Evolutionary conservation across 2,113 vertebrate genomes (phyloP).

Genomic region (Alouatta palliata): DNA sequence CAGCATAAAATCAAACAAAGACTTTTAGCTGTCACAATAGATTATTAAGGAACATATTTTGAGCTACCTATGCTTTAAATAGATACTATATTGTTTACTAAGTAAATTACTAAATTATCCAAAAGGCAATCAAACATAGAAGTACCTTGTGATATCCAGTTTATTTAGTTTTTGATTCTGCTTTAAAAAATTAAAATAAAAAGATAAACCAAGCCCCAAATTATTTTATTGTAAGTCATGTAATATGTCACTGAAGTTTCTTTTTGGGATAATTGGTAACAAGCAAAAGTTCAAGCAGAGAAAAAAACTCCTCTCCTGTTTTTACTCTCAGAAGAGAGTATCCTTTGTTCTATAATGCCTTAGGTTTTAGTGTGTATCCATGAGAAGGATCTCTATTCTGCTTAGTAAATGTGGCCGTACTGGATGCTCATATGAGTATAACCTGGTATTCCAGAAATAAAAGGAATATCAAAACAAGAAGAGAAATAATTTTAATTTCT

Average conservation of each 20-base stretch:
- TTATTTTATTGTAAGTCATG: background rate
- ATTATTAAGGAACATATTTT: background rate
- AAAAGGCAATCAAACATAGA: background rate
- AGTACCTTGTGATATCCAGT: background rate
- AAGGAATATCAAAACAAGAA: background rate
- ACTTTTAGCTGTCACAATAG: background rate
- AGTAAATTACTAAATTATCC: background rate
- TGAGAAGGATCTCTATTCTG: background rate
- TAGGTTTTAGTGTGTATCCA: background rate
- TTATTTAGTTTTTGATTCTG: background rate
- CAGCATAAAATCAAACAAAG: background rate
- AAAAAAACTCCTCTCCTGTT: background rate
- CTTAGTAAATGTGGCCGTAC: background rate
- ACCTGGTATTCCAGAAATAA: conserved; percentile 24
- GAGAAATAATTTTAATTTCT: conserved; percentile 50
- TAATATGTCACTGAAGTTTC: background rate
- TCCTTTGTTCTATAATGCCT: background rate
- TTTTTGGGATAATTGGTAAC: conserved; percentile 11
- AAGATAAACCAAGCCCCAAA: background rate
- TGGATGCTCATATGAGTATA: background rate
- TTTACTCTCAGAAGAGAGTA: conserved; percentile 6
- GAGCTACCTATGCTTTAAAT: background rate
- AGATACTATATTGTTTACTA: background rate
- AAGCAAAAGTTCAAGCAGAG: background rate
- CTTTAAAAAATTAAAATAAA: conserved; percentile 1